Conservation (phyloP, 2,888 invertebrate species). For the Amphiduros pacificus region DNA sequence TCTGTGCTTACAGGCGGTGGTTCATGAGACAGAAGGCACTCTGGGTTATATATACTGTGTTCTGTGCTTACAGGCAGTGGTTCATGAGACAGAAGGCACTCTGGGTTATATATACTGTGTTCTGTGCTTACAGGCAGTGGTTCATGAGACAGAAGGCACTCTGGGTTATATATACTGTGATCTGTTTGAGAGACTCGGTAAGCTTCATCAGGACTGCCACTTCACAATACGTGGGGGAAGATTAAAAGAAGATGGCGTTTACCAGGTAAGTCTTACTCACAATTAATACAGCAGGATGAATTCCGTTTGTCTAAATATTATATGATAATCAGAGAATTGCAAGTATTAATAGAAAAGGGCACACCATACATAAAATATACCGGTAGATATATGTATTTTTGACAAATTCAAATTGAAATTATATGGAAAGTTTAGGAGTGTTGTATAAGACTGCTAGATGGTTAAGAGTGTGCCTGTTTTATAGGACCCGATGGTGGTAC, state of each 20-base stretch:
- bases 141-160: constrained; percentile 77
- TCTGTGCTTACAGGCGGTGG: constrained; percentile 72
- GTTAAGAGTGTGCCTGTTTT: too few relatives aligned
- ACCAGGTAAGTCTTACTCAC: constrained; percentile 66
- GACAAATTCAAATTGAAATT: too few relatives aligned
- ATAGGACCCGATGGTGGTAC: constrained; percentile 85
- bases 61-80: constrained; percentile 68
- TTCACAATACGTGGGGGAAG: constrained; percentile 97
- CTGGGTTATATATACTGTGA: constrained; percentile 97
- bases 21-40: constrained; percentile 77
- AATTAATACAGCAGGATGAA: too few relatives aligned
- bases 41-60: constrained; percentile 96
- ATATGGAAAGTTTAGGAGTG: too few relatives aligned
- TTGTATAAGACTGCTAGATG: too few relatives aligned
- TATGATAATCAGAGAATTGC: too few relatives aligned
- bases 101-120: constrained; percentile 96
- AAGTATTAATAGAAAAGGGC: too few relatives aligned
- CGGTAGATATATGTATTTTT: too few relatives aligned
- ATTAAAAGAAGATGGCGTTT: constrained; percentile 73
- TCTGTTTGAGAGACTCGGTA: constrained; percentile 83
- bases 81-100: constrained; percentile 77
- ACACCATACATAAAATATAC: too few relatives aligned
- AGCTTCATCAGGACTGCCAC: constrained; percentile 96
- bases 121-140: constrained; percentile 66
- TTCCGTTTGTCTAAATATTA: too few relatives aligned